A percentile compares a stretch with the other conserved stretches of the same genome.
Evolutionary conservation across 2,797 vertebrate genomes (phyloP).

Genomic region (Synanceia verrucosa): DNA sequence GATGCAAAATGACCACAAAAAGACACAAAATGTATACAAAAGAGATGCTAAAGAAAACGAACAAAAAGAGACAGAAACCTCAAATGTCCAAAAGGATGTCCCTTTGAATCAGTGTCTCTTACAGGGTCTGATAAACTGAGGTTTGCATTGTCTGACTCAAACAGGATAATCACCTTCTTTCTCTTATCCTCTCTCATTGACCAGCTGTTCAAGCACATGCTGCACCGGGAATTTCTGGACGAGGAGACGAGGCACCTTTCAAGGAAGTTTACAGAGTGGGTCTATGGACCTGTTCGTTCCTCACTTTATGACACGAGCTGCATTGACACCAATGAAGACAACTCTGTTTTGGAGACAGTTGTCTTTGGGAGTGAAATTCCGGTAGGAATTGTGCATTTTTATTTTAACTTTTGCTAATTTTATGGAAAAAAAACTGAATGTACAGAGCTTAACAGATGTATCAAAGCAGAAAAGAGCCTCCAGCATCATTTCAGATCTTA

Average conservation of each 20-base stretch:
- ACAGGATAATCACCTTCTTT: neutral
- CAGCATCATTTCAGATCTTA: no score
- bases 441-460: no score
- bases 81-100: neutral
- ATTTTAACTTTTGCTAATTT: no score
- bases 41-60: neutral
- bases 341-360: conserved; percentile 90
- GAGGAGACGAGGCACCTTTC: conserved; percentile 86
- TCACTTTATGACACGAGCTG: conserved; percentile 90
- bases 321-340: conserved; percentile 87
- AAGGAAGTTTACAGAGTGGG: conserved; percentile 93
- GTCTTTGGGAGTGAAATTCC: conserved; percentile 88
- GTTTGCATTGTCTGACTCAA: neutral
- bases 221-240: conserved; percentile 88
- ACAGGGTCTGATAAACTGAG: neutral
- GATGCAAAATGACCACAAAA: neutral
- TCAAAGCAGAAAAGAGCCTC: no score
- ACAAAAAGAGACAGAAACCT: neutral
- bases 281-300: conserved; percentile 90
- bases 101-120: neutral
- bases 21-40: neutral
- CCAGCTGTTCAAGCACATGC: conserved; percentile 90
- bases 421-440: neutral
- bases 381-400: no score
- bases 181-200: conserved; percentile 6